Base-by-base conservation (phyloP, 2,797 vertebrate species). In the Sebastes kiyomatsui region DNA sequence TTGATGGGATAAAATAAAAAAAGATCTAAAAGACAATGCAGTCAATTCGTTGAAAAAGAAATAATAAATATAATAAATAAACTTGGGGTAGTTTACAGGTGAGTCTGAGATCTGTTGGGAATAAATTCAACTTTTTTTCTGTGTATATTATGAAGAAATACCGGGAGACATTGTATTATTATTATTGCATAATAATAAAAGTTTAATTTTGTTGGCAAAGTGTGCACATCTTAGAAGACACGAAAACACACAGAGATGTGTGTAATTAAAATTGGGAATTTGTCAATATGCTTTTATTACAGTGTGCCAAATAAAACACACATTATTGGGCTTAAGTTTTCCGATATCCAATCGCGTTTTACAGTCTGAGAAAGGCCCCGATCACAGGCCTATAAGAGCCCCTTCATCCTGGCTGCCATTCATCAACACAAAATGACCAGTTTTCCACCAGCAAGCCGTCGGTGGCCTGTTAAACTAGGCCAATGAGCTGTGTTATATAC, bases 401-500 rank as follows among this genome's bases (percentile, higher is more conserved):
- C 64, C 80, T 79, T 75, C 72, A 85, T 71, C 78, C 59, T 22
- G 30, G 23, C 83, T 72, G 83, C 72, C 84, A 90, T 85, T 87
- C 84, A 89, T 87, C 90, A 80, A 67, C 20, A 79, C 77, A 59
- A 87, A 91, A 89, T 84, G 80, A 87, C 86, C 87, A 89, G 35
- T 87, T 87, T 85, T 70, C 85, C 67, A 42, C 54, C 82, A 80
- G 67, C 49, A 72, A 87, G 80, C 75, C 85, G 83, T 77, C 86
- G 79, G 86, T 90, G 88, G 87, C 88, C 87, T 72, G 86, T 88
- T 90, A 90, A 91, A 93, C 76, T 54, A 23, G 81, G 65, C 87
- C 90, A 92, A 71, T 60, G 83, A 82, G 86, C 80, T 78, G 79
- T 52, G 81, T 82, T 81, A 65, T 32, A 72, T 32, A 72, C 84